Conservation (phyloP, 2,888 invertebrate genomes). For the Maniola hyperantus region DNA sequence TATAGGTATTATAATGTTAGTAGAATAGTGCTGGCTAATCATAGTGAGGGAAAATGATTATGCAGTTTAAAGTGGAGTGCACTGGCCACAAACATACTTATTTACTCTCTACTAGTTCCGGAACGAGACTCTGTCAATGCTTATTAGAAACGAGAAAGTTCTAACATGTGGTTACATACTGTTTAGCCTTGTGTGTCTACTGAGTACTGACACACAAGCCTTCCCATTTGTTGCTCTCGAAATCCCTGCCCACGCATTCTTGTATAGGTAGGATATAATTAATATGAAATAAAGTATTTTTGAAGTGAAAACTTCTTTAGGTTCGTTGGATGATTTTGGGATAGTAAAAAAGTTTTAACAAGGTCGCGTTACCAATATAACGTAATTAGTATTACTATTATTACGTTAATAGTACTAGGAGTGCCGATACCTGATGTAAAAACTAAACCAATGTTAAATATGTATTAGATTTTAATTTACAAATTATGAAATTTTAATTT, state of each 20-base stretch:
- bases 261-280: neutral
- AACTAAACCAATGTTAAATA: no score
- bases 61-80: neutral
- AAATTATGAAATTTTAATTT: no score
- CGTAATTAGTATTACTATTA: no score
- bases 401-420: no score
- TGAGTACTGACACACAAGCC: slow-evolving; percentile 6
- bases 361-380: no score
- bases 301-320: no score
- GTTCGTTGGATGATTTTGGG: no score
- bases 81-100: neutral
- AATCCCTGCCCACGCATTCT: neutral
- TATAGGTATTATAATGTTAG: neutral
- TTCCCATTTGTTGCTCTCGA: slow-evolving; percentile 2
- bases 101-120: neutral
- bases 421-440: no score
- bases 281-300: no score
- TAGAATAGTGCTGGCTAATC: neutral
- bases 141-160: slow-evolving; percentile 11
- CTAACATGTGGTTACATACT: neutral
- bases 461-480: no score
- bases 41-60: neutral
- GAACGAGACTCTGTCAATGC: neutral
- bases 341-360: no score
- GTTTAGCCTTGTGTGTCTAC: neutral